These are phyloP conservation scores for Myiotriccus ornatus DNA, from an alignment of 2,797 vertebrate species.

Conservation along the genomic window DNA sequence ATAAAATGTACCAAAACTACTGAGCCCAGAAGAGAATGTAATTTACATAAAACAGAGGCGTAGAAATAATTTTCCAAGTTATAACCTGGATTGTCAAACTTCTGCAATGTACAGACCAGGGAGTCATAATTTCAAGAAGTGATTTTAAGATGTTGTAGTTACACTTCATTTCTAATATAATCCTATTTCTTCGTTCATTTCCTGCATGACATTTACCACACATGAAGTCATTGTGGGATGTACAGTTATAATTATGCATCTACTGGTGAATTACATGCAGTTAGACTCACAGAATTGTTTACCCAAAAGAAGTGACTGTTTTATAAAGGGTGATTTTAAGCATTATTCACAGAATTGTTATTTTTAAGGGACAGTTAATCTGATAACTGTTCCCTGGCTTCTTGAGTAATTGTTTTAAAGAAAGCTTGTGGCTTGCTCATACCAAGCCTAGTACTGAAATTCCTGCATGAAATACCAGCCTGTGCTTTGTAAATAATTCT, in stretches of 20 bases:
- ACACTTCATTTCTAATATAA: conserved; percentile 27
- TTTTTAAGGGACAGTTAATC: neutral
- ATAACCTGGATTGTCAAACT: neutral
- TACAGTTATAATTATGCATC: conserved; percentile 18
- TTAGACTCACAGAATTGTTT: conserved; percentile 15
- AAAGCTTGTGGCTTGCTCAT: neutral
- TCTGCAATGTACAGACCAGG: neutral
- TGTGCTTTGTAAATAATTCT: conserved; percentile 3
- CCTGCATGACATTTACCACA: conserved; percentile 43
- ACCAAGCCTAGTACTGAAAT: neutral
- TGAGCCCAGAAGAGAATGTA: neutral
- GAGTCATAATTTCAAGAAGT: conserved; percentile 5
- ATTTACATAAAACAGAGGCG: conserved; percentile 33
- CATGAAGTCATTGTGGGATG: neutral
- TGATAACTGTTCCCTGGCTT: neutral
- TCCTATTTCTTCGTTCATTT: conserved; percentile 49
- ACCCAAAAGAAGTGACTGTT: neutral
- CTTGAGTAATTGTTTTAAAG: neutral
- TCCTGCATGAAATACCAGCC: neutral
- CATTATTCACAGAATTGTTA: neutral
- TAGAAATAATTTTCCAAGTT: conserved; percentile 36
- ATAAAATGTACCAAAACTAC: conserved; percentile 3
- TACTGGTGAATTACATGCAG: neutral
- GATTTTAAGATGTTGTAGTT: conserved; percentile 21
- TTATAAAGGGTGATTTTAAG: neutral